Percentiles rank a stretch among this genome's conserved stretches.
These are phyloP conservation scores for Loxodonta africana DNA, from an alignment of 2,113 vertebrate species.

Conservation along the genomic window DNA sequence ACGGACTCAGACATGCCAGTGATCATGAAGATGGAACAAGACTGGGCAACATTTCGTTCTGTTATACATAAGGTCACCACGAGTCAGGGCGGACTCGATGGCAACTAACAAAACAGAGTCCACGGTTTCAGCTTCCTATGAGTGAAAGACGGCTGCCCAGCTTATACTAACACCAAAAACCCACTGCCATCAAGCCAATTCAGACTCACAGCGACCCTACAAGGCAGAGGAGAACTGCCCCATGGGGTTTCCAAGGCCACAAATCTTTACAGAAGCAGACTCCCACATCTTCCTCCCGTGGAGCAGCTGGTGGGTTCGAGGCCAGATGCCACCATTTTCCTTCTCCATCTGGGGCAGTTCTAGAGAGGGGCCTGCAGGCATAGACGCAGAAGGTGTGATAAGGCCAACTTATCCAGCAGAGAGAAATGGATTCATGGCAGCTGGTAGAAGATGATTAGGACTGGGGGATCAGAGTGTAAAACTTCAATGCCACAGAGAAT, in stretches of 20 bases:
- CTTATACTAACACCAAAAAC: neutral
- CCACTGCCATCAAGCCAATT: no score
- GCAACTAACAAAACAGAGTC: neutral
- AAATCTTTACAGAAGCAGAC: no score
- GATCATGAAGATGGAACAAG: no score
- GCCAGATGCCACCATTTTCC: neutral
- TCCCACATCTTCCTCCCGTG: no score
- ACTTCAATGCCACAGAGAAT: neutral
- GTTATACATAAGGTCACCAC: neutral
- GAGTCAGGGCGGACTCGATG: no score
- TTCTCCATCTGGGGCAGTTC: neutral
- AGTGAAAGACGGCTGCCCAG: neutral
- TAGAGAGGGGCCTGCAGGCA: neutral
- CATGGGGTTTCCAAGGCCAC: no score
- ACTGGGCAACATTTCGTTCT: neutral
- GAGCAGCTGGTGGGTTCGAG: no score
- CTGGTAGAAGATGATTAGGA: neutral
- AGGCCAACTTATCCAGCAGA: neutral
- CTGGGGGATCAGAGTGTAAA: neutral
- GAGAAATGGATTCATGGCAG: neutral
- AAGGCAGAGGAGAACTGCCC: no score
- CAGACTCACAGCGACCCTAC: no score
- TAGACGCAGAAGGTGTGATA: accelerated
- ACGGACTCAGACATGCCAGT: neutral
- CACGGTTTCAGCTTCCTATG: neutral